Conservation (phyloP, 2,797 vertebrate genomes). For the Poecilia wingei region DNA sequence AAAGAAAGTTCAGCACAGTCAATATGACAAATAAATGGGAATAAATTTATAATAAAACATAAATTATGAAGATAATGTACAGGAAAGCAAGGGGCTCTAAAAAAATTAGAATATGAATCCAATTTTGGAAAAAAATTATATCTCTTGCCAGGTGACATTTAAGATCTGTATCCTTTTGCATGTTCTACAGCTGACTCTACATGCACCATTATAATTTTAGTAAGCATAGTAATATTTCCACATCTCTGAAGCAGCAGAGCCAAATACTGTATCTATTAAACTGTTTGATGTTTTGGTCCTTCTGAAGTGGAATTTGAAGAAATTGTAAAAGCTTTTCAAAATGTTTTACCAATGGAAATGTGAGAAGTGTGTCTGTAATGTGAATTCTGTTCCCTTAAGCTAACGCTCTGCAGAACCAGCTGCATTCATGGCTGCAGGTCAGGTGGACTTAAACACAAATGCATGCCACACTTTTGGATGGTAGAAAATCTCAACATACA, state of each 20-base stretch:
- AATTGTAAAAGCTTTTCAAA: background rate
- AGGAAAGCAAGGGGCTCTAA: background rate
- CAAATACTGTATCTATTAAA: conserved; percentile 14
- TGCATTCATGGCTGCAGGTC: background rate
- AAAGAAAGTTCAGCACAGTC: background rate
- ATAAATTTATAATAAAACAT: background rate
- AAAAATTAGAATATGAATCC: background rate
- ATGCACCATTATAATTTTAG: background rate
- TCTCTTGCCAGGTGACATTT: background rate
- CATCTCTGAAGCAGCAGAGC: background rate
- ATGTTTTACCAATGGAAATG: background rate
- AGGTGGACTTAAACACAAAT: background rate
- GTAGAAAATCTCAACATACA: background rate
- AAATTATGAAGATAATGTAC: background rate
- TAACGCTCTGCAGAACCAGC: background rate
- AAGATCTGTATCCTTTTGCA: background rate
- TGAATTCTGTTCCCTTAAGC: too few species aligned
- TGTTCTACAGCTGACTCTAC: background rate
- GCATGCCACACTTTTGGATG: background rate
- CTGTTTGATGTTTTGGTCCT: conserved; percentile 18
- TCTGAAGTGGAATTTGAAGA: conserved; percentile 15
- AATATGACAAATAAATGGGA: background rate
- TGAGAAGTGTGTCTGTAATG: too few species aligned
- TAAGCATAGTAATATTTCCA: background rate
- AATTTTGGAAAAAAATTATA: background rate